Conservation (phyloP, 2,113 vertebrate genomes). For the Phoenicopterus ruber region DNA sequence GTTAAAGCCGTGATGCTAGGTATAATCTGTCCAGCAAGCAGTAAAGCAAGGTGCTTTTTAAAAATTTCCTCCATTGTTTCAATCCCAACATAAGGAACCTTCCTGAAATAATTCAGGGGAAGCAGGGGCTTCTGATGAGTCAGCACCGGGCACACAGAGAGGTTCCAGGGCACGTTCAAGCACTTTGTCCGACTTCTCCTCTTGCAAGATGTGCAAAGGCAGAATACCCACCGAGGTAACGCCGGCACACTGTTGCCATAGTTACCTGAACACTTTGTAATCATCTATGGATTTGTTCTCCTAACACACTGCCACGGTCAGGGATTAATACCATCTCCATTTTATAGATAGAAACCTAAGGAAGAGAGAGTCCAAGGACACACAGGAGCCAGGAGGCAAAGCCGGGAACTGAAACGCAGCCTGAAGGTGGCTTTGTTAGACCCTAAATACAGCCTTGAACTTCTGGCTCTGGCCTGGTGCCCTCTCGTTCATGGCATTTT, state of each 20-base stretch:
- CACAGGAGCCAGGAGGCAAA: background rate
- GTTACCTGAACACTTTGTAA: background rate
- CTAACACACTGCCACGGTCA: fast-evolving
- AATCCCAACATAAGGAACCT: background rate
- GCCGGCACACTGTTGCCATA: background rate
- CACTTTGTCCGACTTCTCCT: background rate
- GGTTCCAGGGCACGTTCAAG: background rate
- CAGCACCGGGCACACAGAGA: background rate
- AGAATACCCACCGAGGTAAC: background rate
- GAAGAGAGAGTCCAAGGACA: background rate
- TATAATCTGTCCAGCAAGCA: slow-evolving; percentile 20
- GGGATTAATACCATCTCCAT: background rate
- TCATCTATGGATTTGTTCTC: background rate
- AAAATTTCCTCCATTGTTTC: background rate
- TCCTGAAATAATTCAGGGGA: background rate
- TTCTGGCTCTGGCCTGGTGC: background rate
- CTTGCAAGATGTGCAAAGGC: background rate
- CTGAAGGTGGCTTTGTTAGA: background rate
- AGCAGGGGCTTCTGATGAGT: background rate
- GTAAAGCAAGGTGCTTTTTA: slow-evolving; percentile 41
- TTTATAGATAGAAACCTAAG: background rate
- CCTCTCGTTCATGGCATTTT: fast-evolving
- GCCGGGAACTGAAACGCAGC: background rate
- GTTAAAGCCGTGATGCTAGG: background rate
- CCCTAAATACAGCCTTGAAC: background rate